A percentile compares a stretch with the other conserved stretches of the same genome.
These are phyloP conservation scores for Fopius arisanus DNA, from an alignment of 1,140 invertebrate genomes.

Conservation along the genomic window DNA sequence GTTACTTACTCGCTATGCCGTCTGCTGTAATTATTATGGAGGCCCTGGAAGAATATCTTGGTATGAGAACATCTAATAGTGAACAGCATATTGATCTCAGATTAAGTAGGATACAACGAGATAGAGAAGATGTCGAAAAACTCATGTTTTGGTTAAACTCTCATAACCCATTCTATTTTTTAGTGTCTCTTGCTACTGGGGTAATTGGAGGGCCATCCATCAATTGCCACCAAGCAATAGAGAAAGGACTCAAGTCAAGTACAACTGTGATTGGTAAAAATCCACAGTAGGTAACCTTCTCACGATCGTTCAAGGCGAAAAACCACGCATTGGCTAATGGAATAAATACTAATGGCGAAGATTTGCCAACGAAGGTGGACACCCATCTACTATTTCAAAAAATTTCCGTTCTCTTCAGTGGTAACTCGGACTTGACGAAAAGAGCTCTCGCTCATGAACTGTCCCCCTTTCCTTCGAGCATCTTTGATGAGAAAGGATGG, in stretches of 20 bases:
- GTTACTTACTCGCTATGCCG: background rate
- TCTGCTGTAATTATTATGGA: background rate
- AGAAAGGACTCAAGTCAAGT: constrained; percentile 43
- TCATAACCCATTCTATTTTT: constrained; percentile 47
- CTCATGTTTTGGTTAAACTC: constrained; percentile 50
- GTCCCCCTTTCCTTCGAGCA: constrained; percentile 44
- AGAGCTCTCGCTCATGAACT: constrained; percentile 56
- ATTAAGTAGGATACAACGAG: constrained; percentile 51
- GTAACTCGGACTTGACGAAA: constrained; percentile 44
- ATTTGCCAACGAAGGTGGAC: constrained; percentile 40
- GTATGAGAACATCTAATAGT: background rate
- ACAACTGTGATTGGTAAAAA: constrained; percentile 28
- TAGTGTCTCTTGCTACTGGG: constrained; percentile 53
- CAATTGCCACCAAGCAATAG: constrained; percentile 54
- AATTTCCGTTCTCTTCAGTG: constrained; percentile 42
- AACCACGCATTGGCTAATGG: constrained; percentile 15
- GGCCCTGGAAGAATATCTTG: background rate
- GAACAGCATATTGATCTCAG: constrained; percentile 59
- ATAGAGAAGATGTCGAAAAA: constrained; percentile 49
- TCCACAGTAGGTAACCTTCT: constrained; percentile 15
- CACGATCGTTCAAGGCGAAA: constrained; percentile 25
- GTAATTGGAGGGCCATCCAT: constrained; percentile 52
- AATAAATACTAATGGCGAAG: constrained; percentile 34
- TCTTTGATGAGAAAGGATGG: constrained; percentile 46
- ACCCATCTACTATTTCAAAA: constrained; percentile 57